Percentiles rank a stretch among this genome's conserved stretches.
phyloP scores from a whole-genome alignment of 2,113 vertebrate species.

The Cichladusa arquata region DNA sequence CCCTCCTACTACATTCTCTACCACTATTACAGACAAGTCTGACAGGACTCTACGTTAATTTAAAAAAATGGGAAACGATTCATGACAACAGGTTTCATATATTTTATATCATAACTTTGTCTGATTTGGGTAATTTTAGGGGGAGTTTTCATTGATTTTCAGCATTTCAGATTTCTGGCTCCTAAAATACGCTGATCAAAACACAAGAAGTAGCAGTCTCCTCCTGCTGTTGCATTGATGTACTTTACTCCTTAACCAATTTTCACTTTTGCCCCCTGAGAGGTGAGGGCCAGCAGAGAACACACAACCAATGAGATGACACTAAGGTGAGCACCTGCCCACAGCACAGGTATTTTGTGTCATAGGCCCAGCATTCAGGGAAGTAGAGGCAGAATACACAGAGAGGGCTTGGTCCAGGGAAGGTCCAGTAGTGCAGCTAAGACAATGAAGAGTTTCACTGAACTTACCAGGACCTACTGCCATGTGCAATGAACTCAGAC shows the following conservation, averaged over 20 bases:
- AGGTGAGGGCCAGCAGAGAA: neutral
- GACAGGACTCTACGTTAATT: neutral
- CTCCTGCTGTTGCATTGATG: neutral
- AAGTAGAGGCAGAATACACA: neutral
- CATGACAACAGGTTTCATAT: neutral
- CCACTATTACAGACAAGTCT: neutral
- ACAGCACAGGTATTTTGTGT: neutral
- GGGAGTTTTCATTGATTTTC: neutral
- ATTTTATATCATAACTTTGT: neutral
- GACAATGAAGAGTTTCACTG: neutral
- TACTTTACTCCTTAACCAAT: neutral
- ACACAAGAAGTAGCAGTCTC: neutral
- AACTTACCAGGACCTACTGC: neutral
- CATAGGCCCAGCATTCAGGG: neutral
- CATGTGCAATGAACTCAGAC: accelerated
- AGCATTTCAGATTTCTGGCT: neutral
- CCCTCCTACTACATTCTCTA: neutral
- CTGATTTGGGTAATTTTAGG: neutral
- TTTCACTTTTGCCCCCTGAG: neutral
- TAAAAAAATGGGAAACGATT: neutral
- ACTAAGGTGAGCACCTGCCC: neutral
- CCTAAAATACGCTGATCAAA: neutral
- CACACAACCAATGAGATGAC: neutral
- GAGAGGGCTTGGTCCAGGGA: neutral
- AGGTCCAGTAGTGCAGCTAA: neutral